A percentile compares a stretch with the other conserved stretches of the same genome.
phyloP scores from a whole-genome alignment of 2,113 vertebrate genomes.

The Actinemys pallida region DNA sequence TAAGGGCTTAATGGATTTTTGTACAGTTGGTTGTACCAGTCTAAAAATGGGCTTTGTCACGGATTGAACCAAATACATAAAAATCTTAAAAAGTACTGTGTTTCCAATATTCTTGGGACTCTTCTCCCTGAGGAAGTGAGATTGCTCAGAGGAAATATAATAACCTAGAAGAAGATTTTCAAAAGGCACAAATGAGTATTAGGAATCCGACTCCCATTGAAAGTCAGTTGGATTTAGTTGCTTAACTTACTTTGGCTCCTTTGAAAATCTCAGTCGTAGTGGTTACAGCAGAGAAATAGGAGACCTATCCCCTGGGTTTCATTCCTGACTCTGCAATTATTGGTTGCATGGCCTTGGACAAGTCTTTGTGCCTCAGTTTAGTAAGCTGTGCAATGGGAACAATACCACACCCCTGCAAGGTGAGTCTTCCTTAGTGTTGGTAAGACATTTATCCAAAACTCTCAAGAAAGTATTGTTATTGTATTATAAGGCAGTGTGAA shows the following conservation, averaged over 20 bases:
- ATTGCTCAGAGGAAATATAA: background rate
- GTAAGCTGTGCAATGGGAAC: background rate
- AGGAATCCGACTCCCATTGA: background rate
- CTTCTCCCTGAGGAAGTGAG: background rate
- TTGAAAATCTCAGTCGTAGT: background rate
- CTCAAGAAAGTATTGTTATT: background rate
- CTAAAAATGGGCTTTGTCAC: background rate
- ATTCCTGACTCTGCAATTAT: background rate
- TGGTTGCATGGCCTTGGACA: background rate
- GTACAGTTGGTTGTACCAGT: background rate
- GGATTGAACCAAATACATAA: background rate
- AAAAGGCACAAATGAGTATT: background rate
- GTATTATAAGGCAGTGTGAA: background rate
- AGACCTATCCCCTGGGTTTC: background rate
- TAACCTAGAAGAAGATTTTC: background rate
- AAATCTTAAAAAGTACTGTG: background rate
- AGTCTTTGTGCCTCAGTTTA: background rate
- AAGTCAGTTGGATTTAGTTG: background rate
- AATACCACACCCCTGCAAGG: background rate
- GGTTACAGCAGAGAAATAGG: background rate
- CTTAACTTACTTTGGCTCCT: background rate
- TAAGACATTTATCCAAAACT: background rate
- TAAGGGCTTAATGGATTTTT: background rate
- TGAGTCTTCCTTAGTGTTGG: background rate
- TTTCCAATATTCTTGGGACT: background rate